Conservation (phyloP, 2,888 invertebrate species). For the Asteroscopus sphinx region DNA sequence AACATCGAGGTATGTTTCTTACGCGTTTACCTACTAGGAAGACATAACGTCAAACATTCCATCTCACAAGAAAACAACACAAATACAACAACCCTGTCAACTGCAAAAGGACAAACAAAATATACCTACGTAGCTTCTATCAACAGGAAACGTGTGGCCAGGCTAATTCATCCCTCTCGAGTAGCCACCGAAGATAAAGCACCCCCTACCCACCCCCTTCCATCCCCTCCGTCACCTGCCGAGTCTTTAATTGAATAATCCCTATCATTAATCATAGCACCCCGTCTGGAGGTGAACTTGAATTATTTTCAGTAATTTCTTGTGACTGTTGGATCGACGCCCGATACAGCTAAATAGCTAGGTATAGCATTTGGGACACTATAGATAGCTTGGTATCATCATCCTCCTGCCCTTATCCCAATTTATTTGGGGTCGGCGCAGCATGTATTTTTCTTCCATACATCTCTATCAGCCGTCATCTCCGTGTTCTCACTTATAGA, state of each 20-base stretch:
- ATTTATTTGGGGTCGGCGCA: no score
- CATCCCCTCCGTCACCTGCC: constrained; percentile 78
- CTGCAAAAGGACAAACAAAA: constrained; percentile 68
- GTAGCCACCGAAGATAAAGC: constrained; percentile 75
- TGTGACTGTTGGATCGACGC: constrained; percentile 60
- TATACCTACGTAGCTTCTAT: constrained; percentile 62
- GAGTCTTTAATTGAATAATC: constrained; percentile 90
- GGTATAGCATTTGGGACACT: neutral
- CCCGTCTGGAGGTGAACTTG: constrained; percentile 85
- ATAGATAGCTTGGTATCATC: neutral
- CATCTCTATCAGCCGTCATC: no score
- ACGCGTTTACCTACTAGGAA: no score
- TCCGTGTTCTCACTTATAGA: neutral
- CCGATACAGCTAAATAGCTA: constrained; percentile 33
- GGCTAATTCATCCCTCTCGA: constrained; percentile 74
- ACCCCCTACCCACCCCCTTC: constrained; percentile 42
- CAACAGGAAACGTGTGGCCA: constrained; percentile 67
- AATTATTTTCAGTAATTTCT: constrained; percentile 83
- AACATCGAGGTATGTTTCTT: no score
- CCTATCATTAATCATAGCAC: constrained; percentile 88
- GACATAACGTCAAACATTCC: no score
- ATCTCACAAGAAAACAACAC: neutral
- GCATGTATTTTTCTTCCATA: no score
- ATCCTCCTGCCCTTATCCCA: no score
- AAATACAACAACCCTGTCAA: neutral